Percentiles rank a stretch among this genome's conserved stretches.
These are phyloP conservation scores for Enhydra lutris DNA, from an alignment of 2,113 vertebrate species.

Conservation along the genomic window DNA sequence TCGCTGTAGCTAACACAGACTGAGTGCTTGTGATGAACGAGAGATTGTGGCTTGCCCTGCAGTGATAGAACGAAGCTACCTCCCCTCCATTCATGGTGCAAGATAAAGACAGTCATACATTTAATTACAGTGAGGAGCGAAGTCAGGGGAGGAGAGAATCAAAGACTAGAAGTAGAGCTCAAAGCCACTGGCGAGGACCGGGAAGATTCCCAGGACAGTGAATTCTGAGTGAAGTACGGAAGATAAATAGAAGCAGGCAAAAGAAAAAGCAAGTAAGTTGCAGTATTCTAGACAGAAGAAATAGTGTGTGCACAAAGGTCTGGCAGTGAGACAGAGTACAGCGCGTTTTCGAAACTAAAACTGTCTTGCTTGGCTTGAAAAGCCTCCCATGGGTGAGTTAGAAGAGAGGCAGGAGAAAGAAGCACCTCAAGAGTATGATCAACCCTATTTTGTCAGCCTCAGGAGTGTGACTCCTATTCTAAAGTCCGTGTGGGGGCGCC, in stretches of 20 bases:
- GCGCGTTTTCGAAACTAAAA: not conserved
- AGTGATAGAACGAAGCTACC: not conserved
- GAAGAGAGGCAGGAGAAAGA: not conserved
- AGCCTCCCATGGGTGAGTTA: not conserved
- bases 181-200: not conserved
- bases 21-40: not conserved
- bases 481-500: not conserved
- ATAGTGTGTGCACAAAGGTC: not conserved
- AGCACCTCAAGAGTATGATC: not conserved
- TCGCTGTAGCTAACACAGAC: not conserved
- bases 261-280: not conserved
- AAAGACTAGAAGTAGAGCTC: not conserved
- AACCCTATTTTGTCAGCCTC: not conserved
- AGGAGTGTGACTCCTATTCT: not conserved
- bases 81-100: not conserved
- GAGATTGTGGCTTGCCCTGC: not conserved
- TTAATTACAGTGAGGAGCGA: not conserved
- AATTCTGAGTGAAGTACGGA: not conserved
- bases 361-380: not conserved
- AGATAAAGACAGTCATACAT: not conserved
- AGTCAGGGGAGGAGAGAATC: not conserved
- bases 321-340: not conserved
- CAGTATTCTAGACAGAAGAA: not conserved
- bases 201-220: not conserved
- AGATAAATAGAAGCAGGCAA: not conserved